These are phyloP conservation scores for Copsychus sechellarum DNA, from an alignment of 2,113 vertebrate genomes.

Conservation along the genomic window DNA sequence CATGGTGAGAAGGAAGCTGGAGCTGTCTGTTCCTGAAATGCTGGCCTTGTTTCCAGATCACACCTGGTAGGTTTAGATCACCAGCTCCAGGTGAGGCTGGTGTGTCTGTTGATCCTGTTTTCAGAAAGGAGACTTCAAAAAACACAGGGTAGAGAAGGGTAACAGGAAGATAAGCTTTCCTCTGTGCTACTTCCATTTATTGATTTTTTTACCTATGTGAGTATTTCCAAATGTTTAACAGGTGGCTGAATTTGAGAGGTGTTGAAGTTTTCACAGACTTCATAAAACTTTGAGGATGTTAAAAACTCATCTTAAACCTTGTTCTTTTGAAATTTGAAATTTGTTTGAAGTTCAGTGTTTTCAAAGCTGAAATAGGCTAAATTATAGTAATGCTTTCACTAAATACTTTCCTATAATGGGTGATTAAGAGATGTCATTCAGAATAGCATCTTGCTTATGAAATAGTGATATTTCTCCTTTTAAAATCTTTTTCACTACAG, in stretches of 20 bases:
- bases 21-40: not conserved
- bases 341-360: not conserved
- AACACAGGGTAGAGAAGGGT: not conserved
- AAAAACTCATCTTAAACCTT: not conserved
- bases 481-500: constrained; percentile 49
- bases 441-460: not conserved
- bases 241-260: not conserved
- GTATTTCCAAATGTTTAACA: not conserved
- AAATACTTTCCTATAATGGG: not conserved
- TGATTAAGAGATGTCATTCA: not conserved
- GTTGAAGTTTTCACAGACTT: not conserved
- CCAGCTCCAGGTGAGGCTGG: not conserved
- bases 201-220: not conserved
- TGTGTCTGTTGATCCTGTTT: not conserved
- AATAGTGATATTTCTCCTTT: not conserved
- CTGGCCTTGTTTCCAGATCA: not conserved
- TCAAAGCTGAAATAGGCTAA: not conserved
- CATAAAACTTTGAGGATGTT: accelerated
- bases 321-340: not conserved
- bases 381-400: not conserved
- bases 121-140: not conserved
- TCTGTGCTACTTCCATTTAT: not conserved
- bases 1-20: not conserved
- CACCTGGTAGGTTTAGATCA: not conserved
- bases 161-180: not conserved